A percentile compares a stretch with the other conserved stretches of the same genome.
These are phyloP conservation scores for Bradynema listronoti DNA, from an alignment of 1,140 invertebrate genomes.

Conservation along the genomic window DNA sequence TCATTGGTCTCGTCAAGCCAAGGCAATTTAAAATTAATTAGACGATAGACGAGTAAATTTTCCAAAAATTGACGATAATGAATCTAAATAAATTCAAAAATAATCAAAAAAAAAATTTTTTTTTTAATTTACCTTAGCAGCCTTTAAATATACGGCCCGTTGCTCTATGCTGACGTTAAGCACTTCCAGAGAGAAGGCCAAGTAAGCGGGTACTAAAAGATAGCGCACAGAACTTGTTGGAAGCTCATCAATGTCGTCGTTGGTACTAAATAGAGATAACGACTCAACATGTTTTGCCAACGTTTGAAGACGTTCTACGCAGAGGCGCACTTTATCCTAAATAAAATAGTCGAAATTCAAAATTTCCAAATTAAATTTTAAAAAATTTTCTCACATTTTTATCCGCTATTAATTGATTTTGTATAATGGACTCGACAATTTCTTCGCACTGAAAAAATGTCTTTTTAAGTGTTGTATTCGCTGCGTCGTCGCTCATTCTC, in stretches of 20 bases:
- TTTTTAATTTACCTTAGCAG: constrained; percentile 21
- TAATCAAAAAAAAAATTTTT: constrained; percentile 2
- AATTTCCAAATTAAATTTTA: too few species aligned
- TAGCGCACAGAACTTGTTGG: constrained; percentile 31
- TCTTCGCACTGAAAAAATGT: too few species aligned
- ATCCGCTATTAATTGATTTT: too few species aligned
- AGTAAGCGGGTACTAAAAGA: constrained; percentile 31
- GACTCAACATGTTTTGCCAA: constrained; percentile 15
- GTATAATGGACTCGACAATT: too few species aligned
- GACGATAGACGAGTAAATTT: constrained; percentile 14
- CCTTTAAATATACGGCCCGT: constrained; percentile 19
- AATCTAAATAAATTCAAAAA: constrained; percentile 18
- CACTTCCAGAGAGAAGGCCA: constrained; percentile 27
- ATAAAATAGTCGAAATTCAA: too few species aligned
- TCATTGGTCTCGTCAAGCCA: constrained; percentile 14
- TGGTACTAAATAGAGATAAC: constrained; percentile 28
- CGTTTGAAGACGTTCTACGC: constrained; percentile 18
- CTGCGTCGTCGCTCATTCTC: too few species aligned
- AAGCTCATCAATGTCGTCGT: constrained; percentile 30
- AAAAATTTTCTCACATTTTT: too few species aligned
- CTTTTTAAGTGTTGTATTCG: too few species aligned
- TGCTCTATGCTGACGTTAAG: constrained; percentile 21
- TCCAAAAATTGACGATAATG: constrained; percentile 28
- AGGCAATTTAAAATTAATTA: constrained; percentile 30
- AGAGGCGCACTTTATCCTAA: constrained; percentile 19